Percentiles rank a stretch among this genome's conserved stretches.
Evolutionary conservation across 1,140 invertebrate genomes (phyloP).

Genomic region (Idris sp.): DNA sequence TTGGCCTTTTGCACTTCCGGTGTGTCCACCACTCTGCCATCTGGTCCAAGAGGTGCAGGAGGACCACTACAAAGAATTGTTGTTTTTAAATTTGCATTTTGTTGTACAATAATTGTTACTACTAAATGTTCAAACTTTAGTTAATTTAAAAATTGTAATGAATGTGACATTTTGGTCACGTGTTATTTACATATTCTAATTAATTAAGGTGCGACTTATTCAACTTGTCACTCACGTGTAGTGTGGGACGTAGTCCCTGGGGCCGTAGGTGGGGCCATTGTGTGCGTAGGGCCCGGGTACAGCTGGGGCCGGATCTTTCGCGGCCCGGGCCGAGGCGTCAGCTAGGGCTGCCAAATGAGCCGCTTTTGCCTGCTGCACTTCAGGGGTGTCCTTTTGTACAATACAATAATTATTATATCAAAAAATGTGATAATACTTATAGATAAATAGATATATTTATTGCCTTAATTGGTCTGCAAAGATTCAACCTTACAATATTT

Average conservation of each 20-base stretch:
- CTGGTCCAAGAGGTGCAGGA: constrained; percentile 78
- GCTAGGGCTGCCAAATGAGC: constrained; percentile 80
- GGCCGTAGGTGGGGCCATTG: constrained; percentile 59
- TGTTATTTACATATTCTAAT: constrained; percentile 5
- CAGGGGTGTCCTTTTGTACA: constrained; percentile 83
- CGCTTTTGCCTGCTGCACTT: constrained; percentile 81
- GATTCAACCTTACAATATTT: no score
- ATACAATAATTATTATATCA: no score
- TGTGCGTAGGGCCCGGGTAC: constrained; percentile 45
- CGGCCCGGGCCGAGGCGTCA: constrained; percentile 78
- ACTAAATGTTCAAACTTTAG: no score
- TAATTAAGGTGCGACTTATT: constrained; percentile 42
- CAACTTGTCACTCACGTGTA: constrained; percentile 68
- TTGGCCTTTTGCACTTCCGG: constrained; percentile 83
- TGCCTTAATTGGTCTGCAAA: no score
- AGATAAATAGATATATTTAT: no score
- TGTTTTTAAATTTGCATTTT: neutral
- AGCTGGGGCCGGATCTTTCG: constrained; percentile 70
- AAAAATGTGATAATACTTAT: no score
- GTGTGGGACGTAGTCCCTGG: constrained; percentile 67
- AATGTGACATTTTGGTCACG: constrained; percentile 28
- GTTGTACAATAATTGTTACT: neutral
- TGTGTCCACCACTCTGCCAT: constrained; percentile 81
- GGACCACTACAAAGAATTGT: constrained; percentile 67
- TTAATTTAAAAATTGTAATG: no score